Evolutionary conservation across 2,113 vertebrate genomes (phyloP), one percentile per base, ranked within the genome.

Genomic region (Pyrgilauda ruficollis): DNA sequence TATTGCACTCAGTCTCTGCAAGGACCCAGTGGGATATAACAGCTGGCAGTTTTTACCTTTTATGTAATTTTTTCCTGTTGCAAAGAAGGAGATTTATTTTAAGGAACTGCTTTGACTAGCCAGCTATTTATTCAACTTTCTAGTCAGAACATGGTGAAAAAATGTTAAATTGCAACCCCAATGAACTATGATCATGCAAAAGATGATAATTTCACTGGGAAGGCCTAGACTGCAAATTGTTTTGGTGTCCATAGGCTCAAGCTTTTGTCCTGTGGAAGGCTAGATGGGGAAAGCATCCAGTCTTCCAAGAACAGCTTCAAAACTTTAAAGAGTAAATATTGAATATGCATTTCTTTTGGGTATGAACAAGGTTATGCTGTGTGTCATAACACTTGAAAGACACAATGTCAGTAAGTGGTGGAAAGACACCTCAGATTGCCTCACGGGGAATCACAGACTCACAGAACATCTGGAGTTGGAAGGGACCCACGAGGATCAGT

Each of bases 401-500:
- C 21, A 59, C 16, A 53, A 73, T 49, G 4, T 30, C 22, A 44
- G 26, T 30, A 80, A 18, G 19, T 21, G 27, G 13, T 76, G 22
- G 16, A 93, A 31, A 58, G 3, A 27, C 15, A 52, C 44, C n/a
- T 74, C 28, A 47, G 11, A 33, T 4, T 56, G 3, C 22, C 16
- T 68, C 17, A 49, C 4, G 24, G 8, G 6, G 16, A 61, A 46
- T 31, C 26, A 61, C 11, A 68, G 64, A 61, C 35, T 62, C 55
- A 31, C 39, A 46, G 28, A 64, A 41, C 39, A 35, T 35, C 52
- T 56, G 35, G 35, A 49, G 19, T 7, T 47, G 50, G 59, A 47
- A 75, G 15, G 7, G 24, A 49, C 8, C 15, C 35, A 30, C 0
- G 0, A 41, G 8, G 8, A 35, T 7, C 19, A n/a, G 7, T 35